phyloP scores from a whole-genome alignment of 23 tunicate species.

The Oikopleura dioica region DNA sequence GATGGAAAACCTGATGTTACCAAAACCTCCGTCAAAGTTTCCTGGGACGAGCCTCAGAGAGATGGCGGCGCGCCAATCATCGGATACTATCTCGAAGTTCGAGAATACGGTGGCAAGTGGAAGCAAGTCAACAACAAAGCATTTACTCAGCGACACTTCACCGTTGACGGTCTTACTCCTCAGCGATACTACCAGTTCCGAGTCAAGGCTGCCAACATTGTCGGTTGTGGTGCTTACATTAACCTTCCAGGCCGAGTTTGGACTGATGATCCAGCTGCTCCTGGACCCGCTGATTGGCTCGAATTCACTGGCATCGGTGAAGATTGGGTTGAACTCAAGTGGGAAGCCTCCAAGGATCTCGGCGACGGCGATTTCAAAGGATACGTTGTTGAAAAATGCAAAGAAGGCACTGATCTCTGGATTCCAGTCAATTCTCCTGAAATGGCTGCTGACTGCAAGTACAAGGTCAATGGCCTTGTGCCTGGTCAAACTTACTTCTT shows the following conservation, averaged over 20 bases:
- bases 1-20: constrained; percentile 58
- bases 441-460: constrained; percentile 28
- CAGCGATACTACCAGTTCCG: constrained; percentile 41
- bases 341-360: constrained; percentile 31
- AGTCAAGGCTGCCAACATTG: constrained; percentile 57
- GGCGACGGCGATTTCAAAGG: constrained; percentile 52
- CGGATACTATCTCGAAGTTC: constrained; percentile 62
- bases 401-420: constrained; percentile 60
- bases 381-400: constrained; percentile 71
- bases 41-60: constrained; percentile 65
- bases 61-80: constrained; percentile 68
- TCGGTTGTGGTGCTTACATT: constrained; percentile 75
- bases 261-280: constrained; percentile 42
- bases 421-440: constrained; percentile 79
- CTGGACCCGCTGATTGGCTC: constrained; percentile 28
- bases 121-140: constrained; percentile 83
- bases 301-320: constrained; percentile 19
- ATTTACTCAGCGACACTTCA: constrained; percentile 50
- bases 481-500: constrained; percentile 77
- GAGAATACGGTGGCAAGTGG: constrained; percentile 22
- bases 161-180: constrained; percentile 33
- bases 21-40: constrained; percentile 46
- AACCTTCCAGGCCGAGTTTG: constrained; percentile 35
- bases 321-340: constrained; percentile 31
- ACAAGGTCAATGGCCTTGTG: constrained; percentile 44